These are phyloP conservation scores for Ormyrus rosae DNA, from an alignment of 2,888 invertebrate genomes.

Conservation along the genomic window DNA sequence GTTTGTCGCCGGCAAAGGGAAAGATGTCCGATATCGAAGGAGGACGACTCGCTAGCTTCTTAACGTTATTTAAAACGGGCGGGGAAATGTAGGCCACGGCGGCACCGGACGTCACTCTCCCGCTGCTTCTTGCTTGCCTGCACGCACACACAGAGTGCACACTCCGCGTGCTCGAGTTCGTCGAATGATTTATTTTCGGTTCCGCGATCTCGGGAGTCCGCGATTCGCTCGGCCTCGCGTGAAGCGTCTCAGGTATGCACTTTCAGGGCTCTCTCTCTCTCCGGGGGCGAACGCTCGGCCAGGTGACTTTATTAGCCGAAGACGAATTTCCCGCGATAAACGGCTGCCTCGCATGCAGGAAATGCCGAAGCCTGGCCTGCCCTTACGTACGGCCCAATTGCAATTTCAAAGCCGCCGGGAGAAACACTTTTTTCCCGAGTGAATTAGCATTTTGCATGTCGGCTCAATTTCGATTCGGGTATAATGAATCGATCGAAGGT, in stretches of 20 bases:
- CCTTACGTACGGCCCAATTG: too few relatives aligned
- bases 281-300: neutral
- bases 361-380: too few relatives aligned
- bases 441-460: too few relatives aligned
- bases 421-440: too few relatives aligned
- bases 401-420: too few relatives aligned
- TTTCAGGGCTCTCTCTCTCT: neutral
- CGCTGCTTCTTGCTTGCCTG: neutral
- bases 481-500: too few relatives aligned
- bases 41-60: neutral
- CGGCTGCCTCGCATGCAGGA: neutral
- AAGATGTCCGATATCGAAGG: constrained; percentile 3
- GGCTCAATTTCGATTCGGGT: too few relatives aligned
- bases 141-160: neutral
- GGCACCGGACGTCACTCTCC: constrained; percentile 14
- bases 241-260: constrained; percentile 20
- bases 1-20: constrained; percentile 11
- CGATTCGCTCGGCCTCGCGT: constrained; percentile 23
- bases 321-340: constrained; percentile 2
- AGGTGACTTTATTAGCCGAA: constrained; percentile 36
- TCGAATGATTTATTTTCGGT: constrained; percentile 66
- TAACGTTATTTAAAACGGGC: constrained; percentile 53
- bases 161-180: constrained; percentile 20
- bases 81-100: constrained; percentile 47
- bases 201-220: constrained; percentile 47